A percentile compares a stretch with the other conserved stretches of the same genome.
Conservation (phyloP, 2,113 vertebrate genomes). For the Grammomys dolichurus region DNA sequence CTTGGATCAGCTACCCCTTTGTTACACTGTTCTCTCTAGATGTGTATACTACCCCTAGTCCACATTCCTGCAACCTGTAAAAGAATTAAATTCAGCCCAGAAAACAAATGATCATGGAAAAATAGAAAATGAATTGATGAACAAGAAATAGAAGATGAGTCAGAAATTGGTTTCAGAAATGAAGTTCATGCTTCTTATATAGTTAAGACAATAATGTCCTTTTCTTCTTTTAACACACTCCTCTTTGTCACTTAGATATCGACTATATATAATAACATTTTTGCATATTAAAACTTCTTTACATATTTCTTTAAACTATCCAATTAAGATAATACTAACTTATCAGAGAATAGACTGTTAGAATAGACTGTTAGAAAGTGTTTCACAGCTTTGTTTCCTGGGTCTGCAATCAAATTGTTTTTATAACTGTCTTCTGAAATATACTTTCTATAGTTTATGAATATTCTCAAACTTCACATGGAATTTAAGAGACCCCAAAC, state of each 20-base stretch:
- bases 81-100: not conserved
- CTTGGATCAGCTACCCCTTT: not conserved
- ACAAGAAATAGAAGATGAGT: not conserved
- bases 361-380: not conserved
- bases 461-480: not conserved
- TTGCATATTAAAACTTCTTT: not conserved
- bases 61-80: not conserved
- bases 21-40: not conserved
- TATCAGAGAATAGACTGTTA: constrained; percentile 51
- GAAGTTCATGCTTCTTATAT: not conserved
- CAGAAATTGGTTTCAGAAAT: not conserved
- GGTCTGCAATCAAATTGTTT: constrained; percentile 45
- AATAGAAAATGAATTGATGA: not conserved
- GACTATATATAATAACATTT: not conserved
- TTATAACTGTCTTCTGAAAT: not conserved
- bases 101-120: not conserved
- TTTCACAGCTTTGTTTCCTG: constrained; percentile 46
- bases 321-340: constrained; percentile 6
- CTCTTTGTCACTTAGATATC: not conserved
- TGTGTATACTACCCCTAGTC: not conserved
- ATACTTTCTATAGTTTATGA: not conserved
- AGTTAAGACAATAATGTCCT: not conserved
- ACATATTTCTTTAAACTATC: not conserved
- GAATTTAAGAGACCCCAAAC: not conserved
- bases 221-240: not conserved